phyloP scores from a whole-genome alignment of 2,113 vertebrate genomes.

The Mobula hypostoma region DNA sequence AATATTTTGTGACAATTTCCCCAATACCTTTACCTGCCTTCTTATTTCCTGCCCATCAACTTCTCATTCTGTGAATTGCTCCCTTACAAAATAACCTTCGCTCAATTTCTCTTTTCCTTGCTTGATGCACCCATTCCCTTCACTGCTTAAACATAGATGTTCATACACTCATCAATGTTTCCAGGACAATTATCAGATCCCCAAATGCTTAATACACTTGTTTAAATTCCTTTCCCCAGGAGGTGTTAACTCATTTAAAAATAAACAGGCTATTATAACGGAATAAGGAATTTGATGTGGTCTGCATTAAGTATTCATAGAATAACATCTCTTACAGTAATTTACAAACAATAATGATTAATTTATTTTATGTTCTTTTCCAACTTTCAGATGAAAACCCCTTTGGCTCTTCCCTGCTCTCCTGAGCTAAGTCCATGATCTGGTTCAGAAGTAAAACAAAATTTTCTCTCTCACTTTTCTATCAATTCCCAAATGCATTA shows the following conservation, averaged over 20 bases:
- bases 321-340: not conserved
- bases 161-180: not conserved
- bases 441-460: not conserved
- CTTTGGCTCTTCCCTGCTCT: not conserved
- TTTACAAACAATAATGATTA: constrained; percentile 15
- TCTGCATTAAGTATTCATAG: not conserved
- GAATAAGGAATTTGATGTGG: not conserved
- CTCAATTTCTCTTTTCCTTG: not conserved
- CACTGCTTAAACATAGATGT: not conserved
- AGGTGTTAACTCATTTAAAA: not conserved
- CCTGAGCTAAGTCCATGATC: not conserved
- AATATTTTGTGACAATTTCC: not conserved
- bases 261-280: not conserved
- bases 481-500: constrained; percentile 6
- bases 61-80: not conserved
- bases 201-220: not conserved
- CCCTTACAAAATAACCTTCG: not conserved
- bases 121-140: not conserved
- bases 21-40: not conserved
- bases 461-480: not conserved
- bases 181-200: not conserved
- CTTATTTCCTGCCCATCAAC: not conserved
- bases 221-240: not conserved
- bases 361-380: not conserved
- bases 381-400: not conserved